Conservation (phyloP, 2,888 invertebrate species). For the Cinara cedri region DNA sequence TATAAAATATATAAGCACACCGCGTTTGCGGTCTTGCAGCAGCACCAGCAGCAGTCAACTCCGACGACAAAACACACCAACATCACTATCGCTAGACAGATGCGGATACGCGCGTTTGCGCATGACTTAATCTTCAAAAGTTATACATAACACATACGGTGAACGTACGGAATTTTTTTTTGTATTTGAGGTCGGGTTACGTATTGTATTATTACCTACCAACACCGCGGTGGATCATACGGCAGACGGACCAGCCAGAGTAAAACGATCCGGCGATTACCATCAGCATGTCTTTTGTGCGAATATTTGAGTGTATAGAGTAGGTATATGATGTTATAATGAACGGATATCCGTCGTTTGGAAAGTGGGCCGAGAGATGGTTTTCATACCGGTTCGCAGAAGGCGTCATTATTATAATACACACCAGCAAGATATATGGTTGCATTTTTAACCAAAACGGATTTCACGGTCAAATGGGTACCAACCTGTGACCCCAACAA, state of each 20-base stretch:
- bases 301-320: neutral
- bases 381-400: constrained; percentile 42
- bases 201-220: too few relatives aligned
- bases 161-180: neutral
- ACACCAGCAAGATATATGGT: neutral
- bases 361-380: constrained; percentile 41
- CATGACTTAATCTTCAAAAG: constrained; percentile 29
- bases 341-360: constrained; percentile 44
- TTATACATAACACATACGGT: constrained; percentile 44
- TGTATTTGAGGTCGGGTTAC: constrained; percentile 28
- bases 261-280: constrained; percentile 39
- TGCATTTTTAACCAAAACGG: constrained; percentile 17
- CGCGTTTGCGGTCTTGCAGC: neutral
- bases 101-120: neutral
- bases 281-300: constrained; percentile 41
- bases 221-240: neutral
- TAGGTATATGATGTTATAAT: constrained; percentile 21
- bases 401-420: constrained; percentile 24
- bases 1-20: neutral
- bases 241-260: constrained; percentile 24
- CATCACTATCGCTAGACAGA: neutral
- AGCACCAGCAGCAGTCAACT: neutral
- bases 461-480: neutral
- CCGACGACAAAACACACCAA: neutral
- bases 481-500: constrained; percentile 20